phyloP scores from a whole-genome alignment of 2,888 invertebrate species.

The Cenopis cana region DNA sequence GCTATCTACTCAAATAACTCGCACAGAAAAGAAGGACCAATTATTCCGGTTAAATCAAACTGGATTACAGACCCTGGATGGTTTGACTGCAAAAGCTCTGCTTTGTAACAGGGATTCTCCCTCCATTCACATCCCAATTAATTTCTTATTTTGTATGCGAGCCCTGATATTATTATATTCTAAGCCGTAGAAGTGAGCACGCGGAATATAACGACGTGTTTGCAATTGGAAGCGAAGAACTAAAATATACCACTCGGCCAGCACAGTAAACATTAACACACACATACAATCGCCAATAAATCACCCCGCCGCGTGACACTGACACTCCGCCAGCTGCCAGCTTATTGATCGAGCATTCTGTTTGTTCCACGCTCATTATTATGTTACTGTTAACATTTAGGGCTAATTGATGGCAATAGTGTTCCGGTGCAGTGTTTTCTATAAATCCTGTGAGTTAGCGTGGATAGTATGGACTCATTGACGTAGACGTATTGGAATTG shows the following conservation, averaged over 20 bases:
- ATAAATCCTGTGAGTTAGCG: neutral
- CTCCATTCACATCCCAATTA: neutral
- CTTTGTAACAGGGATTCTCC: neutral
- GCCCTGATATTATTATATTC: neutral
- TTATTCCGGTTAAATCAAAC: neutral
- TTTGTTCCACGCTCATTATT: constrained; percentile 24
- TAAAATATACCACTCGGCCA: neutral
- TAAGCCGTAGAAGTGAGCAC: too few relatives aligned
- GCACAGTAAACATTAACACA: constrained; percentile 17
- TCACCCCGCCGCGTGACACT: constrained; percentile 40
- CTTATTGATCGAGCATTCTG: constrained; percentile 37
- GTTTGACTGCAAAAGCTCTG: neutral
- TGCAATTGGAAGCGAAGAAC: too few relatives aligned
- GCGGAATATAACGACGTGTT: too few relatives aligned
- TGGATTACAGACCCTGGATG: neutral
- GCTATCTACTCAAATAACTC: too few relatives aligned
- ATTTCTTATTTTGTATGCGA: neutral
- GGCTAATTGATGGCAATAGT: constrained; percentile 17
- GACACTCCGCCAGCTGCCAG: constrained; percentile 34
- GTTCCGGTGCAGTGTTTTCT: neutral
- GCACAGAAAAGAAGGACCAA: neutral
- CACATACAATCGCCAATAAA: constrained; percentile 24
- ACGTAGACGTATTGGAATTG: neutral
- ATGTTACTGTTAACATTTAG: constrained; percentile 21
- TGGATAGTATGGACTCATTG: neutral